Percentiles rank a stretch among this genome's conserved stretches.
These are phyloP conservation scores for Salvelinus alpinus DNA, from an alignment of 2,113 vertebrate genomes.

Conservation along the genomic window DNA sequence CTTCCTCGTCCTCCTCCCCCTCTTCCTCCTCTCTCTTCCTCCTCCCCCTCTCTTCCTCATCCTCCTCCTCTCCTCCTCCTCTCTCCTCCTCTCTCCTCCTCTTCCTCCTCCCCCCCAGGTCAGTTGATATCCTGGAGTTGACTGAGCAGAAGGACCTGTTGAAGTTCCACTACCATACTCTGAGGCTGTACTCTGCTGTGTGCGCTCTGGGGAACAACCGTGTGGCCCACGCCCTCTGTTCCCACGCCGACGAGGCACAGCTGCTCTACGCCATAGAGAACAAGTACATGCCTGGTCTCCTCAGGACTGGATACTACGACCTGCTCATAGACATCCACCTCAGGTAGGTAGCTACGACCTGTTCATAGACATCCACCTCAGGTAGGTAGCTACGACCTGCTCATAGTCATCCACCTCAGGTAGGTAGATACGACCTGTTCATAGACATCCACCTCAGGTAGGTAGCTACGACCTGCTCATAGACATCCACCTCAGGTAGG, in stretches of 20 bases:
- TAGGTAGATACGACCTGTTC: too few relatives aligned
- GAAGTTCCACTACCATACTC: conserved; percentile 92
- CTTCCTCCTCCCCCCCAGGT: conserved; percentile 69
- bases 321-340: conserved; percentile 95
- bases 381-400: too few relatives aligned
- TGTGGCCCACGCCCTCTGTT: conserved; percentile 92
- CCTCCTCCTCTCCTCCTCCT: too few relatives aligned
- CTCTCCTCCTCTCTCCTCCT: neutral
- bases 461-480: too few relatives aligned
- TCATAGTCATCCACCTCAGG: too few relatives aligned
- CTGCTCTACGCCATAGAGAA: conserved; percentile 93
- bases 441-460: too few relatives aligned
- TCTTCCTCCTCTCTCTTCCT: too few relatives aligned
- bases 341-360: neutral
- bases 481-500: too few relatives aligned
- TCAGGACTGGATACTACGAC: conserved; percentile 90
- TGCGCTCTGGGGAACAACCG: conserved; percentile 94
- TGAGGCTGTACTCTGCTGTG: conserved; percentile 91
- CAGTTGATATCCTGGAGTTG: conserved; percentile 90
- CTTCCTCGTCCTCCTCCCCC: too few relatives aligned
- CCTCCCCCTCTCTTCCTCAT: too few relatives aligned
- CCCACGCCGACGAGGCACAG: conserved; percentile 92
- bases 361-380: too few relatives aligned
- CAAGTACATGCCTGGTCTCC: conserved; percentile 92
- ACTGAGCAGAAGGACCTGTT: conserved; percentile 88